phyloP scores from a whole-genome alignment of 2,888 invertebrate genomes.

The Eurois occulta region DNA sequence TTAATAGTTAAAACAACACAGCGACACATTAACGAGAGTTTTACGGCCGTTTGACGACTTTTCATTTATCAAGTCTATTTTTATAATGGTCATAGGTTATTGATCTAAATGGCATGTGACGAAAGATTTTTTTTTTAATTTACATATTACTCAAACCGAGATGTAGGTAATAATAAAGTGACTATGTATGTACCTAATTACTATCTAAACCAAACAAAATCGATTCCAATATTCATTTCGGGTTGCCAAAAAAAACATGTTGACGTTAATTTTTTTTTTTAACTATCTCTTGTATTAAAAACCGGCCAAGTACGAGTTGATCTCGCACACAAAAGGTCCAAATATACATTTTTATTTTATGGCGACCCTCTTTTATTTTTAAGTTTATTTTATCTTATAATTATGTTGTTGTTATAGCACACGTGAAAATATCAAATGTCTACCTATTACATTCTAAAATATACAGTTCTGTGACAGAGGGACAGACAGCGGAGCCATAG shows the following conservation, averaged over 20 bases:
- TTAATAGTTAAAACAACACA: constrained; percentile 61
- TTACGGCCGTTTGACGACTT: constrained; percentile 60
- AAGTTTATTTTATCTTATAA: neutral
- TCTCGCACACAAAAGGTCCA: neutral
- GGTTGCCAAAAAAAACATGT: neutral
- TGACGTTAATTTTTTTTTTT: neutral
- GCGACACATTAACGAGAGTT: constrained; percentile 58
- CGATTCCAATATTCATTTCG: neutral
- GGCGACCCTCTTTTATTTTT: neutral
- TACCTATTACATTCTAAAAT: neutral
- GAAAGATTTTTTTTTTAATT: constrained; percentile 8
- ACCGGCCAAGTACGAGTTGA: neutral
- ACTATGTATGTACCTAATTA: neutral
- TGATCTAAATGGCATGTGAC: constrained; percentile 45
- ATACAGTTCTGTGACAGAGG: neutral
- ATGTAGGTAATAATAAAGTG: neutral
- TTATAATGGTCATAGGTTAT: constrained; percentile 42
- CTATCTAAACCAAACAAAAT: neutral
- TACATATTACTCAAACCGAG: neutral
- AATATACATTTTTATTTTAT: too few relatives aligned
- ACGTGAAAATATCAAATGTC: neutral
- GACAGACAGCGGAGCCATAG: neutral
- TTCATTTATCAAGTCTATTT: constrained; percentile 60
- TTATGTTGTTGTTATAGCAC: neutral
- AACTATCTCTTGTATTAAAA: neutral